A percentile compares a stretch with the other conserved stretches of the same genome.
Evolutionary conservation across 2,888 invertebrate genomes (phyloP).

Genomic region (Harpalus rubripes): DNA sequence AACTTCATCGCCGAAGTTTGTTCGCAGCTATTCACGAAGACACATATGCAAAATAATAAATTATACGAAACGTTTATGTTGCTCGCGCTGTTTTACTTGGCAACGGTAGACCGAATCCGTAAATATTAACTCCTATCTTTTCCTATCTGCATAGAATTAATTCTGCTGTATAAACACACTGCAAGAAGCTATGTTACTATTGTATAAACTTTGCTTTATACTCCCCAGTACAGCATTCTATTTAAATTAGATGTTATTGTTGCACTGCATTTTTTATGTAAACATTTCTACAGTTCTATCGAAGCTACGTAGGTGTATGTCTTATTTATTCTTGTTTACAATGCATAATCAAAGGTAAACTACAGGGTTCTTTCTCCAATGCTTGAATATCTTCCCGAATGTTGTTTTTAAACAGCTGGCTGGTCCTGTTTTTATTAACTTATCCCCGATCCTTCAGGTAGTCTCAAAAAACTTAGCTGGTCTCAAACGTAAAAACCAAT

Average conservation of each 20-base stretch:
- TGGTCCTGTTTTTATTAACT: no score
- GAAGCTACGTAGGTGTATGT: background rate
- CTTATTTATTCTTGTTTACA: background rate
- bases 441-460: no score
- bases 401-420: no score
- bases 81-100: background rate
- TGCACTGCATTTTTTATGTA: background rate
- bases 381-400: no score
- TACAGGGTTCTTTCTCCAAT: no score
- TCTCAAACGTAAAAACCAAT: no score
- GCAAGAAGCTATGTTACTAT: background rate
- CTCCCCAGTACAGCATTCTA: background rate
- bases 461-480: no score
- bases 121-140: background rate
- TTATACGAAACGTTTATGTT: background rate
- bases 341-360: no score
- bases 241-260: constrained; percentile 1
- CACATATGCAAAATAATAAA: constrained; percentile 22
- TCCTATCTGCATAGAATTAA: background rate
- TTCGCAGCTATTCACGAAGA: constrained; percentile 26
- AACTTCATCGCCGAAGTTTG: constrained; percentile 28
- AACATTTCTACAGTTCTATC: background rate
- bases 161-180: background rate
- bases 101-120: background rate
- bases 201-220: background rate